These are phyloP conservation scores for Falcunculus frontatus DNA, from an alignment of 2,113 vertebrate genomes.

Conservation along the genomic window DNA sequence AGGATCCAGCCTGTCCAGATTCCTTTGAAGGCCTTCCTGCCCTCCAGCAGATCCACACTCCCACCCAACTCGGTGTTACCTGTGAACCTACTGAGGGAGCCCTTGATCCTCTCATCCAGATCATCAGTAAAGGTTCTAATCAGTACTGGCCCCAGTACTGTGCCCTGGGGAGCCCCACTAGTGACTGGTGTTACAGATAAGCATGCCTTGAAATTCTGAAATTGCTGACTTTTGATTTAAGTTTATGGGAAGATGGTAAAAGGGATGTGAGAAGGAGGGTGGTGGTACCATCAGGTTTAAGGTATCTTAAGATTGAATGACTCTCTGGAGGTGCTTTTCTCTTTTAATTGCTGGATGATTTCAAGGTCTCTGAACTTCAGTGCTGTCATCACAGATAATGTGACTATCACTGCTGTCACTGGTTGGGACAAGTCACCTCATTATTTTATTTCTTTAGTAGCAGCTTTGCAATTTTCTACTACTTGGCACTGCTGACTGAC, in stretches of 20 bases:
- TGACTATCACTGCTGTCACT: neutral
- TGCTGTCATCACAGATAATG: neutral
- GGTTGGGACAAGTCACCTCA: neutral
- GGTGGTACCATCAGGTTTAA: neutral
- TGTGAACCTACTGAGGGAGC: neutral
- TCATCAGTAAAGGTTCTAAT: neutral
- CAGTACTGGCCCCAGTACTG: neutral
- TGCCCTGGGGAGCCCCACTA: neutral
- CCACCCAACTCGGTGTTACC: neutral
- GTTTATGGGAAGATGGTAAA: neutral
- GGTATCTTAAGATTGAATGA: neutral
- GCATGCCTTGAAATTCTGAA: neutral
- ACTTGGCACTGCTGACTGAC: neutral
- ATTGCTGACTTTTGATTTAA: neutral
- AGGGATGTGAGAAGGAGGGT: neutral
- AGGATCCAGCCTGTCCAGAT: neutral
- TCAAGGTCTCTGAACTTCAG: neutral
- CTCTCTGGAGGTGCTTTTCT: neutral
- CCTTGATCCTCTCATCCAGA: neutral
- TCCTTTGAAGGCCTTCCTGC: neutral
- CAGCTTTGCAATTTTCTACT: neutral
- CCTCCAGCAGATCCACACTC: neutral
- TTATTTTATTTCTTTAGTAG: neutral
- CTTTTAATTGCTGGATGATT: neutral
- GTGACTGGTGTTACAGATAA: neutral